Evolutionary conservation across 2,113 vertebrate genomes (phyloP), one percentile per base, ranked within the genome.

Genomic region (Ploceus nigricollis): DNA sequence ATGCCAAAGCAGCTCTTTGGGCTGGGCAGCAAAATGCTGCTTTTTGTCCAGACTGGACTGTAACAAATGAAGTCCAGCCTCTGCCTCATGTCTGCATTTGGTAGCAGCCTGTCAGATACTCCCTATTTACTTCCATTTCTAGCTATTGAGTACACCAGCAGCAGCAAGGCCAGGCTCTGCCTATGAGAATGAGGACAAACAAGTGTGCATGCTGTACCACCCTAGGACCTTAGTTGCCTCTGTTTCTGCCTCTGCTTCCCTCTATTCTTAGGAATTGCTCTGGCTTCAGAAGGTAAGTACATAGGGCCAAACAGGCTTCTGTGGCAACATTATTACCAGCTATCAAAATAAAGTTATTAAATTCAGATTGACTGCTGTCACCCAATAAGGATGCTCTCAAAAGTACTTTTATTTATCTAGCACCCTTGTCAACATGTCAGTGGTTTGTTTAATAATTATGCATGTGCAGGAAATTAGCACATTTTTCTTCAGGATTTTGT

Each of bases 131-230:
- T 66, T 68, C 39, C 23, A 15, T 48, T 90, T 82, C 70, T 45
- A 69, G 0, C 28, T 79, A 24, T 2, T 3, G 15, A 47, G 35
- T 11, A 12, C 23, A 61, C 2, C 72, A 69, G 16, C 1, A 1
- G 44, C 79, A 76, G 60, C 27, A 50, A 90, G 57, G 63, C 9
- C 30, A 68, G 39, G 5, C 27, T 20, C 24, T 42, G 16, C 30
- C 10, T 33, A 4, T 0, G 1, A 25, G 47, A 47, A 65, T 21
- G 9, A 4, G 4, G 28, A 42, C 13, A 65, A 82, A 30, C 3
- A 33, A 2, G 1, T 14, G 8, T 39, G 14, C 1, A 0, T 2
- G 2, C 22, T 42, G 4, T 60, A 57, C 42, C 12, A 72, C 21
- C 7, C 30, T 31, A 47, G 30, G 24, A 66, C 14, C 24, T 13